Evolutionary conservation across 2,888 invertebrate genomes (phyloP), one percentile per base, ranked within the genome.

Genomic region (Scrobipalpa costella): DNA sequence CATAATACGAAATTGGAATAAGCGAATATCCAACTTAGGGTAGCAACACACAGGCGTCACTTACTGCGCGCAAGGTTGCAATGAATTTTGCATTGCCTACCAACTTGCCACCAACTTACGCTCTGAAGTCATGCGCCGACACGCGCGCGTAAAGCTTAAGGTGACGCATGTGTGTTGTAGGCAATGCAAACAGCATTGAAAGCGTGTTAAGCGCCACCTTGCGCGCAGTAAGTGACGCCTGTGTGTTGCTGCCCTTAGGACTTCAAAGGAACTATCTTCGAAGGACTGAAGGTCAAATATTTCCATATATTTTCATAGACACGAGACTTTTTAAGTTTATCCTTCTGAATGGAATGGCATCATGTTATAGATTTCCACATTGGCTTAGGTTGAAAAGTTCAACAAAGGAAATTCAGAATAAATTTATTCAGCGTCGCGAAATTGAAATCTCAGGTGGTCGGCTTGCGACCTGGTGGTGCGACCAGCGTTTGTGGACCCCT

Each of bases 391-490:
- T 74, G 70, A 74, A 72, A 74, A 79, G 76, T 80, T 79, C 77
- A 80, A 82, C 78, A 81, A 83, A 83, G 81, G 78, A 61, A 64
- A 82, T 85, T 82, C 82, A 75, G 83, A 83, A 87, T 85, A 88
- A 86, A 88, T 87, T 85, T 87, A 88, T 86, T 84, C 86, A 81
- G 79, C 83, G 82, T 79, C 80, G 81, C 83, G 79, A 89, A 87
- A 90, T 89, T 90, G 87, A 88, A 90, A 89, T 89, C 88, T 88
- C 90, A 89, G 88, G 88, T 89, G 89, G 86, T 81, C 82, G 80
- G 71, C 71, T 77, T 75, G 71, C 83, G 80, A 71, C 71, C 77
- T 76, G 71, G 67, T 72, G 67, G 68, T 65, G 64, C 65, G 68
- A 68, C 86, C 83, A 79, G 66, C 63, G 7, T 76, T 52, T 47